These are phyloP conservation scores for Drosophila cardini DNA, from an alignment of 1,140 invertebrate species.

Conservation along the genomic window DNA sequence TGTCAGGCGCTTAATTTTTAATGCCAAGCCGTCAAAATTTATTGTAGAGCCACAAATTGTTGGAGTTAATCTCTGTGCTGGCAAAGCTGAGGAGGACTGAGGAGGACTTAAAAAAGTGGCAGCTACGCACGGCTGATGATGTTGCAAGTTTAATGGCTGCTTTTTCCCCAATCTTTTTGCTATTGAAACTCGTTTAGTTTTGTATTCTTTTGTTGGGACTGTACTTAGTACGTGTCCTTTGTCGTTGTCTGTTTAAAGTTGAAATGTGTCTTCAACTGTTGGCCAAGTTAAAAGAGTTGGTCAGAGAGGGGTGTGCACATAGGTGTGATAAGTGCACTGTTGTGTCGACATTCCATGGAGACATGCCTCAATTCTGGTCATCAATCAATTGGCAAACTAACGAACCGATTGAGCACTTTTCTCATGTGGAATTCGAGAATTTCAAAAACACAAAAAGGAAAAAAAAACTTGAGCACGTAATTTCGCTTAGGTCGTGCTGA, in stretches of 20 bases:
- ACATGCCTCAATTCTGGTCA: conserved; percentile 65
- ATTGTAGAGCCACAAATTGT: conserved; percentile 77
- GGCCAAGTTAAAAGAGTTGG: conserved; percentile 18
- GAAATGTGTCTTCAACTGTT: conserved; percentile 61
- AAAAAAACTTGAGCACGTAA: conserved; percentile 63
- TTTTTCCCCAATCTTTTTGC: conserved; percentile 7
- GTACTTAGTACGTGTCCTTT: conserved; percentile 49
- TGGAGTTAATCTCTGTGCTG: conserved; percentile 71
- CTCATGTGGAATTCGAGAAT: conserved; percentile 24
- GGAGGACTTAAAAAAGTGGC: conserved; percentile 13
- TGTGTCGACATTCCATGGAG: conserved; percentile 37
- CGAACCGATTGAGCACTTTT: conserved; percentile 45
- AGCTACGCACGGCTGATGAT: conserved; percentile 38
- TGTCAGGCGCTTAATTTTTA: conserved; percentile 74
- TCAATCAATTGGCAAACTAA: conserved; percentile 77
- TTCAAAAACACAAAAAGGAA: background rate
- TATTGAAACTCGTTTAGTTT: background rate
- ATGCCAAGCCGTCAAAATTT: conserved; percentile 70
- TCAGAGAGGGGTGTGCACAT: too few species aligned
- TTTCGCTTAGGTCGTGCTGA: conserved; percentile 55
- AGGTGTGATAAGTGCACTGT: conserved; percentile 74
- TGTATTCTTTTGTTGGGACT: conserved; percentile 25
- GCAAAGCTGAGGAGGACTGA: too few species aligned
- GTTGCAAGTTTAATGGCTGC: conserved; percentile 35
- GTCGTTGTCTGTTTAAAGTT: conserved; percentile 57